These are phyloP conservation scores for Rallus crepitans DNA, from an alignment of 2,797 vertebrate species.

Conservation along the genomic window DNA sequence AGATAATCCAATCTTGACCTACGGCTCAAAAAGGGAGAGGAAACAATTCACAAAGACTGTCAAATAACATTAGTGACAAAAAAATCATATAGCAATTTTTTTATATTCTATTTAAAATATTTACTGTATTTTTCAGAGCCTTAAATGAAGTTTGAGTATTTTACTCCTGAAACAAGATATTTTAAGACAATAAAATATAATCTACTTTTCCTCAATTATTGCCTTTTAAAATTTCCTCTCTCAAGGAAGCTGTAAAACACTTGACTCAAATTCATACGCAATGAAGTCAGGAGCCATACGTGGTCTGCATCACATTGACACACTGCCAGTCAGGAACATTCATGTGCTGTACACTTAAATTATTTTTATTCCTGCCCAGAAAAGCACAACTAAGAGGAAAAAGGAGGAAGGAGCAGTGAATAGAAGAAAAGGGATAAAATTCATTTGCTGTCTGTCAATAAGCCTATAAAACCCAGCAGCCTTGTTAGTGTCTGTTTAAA, in stretches of 20 bases:
- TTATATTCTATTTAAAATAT: not conserved
- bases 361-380: not conserved
- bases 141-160: not conserved
- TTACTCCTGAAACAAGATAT: not conserved
- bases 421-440: not conserved
- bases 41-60: not conserved
- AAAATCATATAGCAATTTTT: not conserved
- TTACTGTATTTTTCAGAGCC: not conserved
- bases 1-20: not conserved
- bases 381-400: not conserved
- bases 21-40: not conserved
- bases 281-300: not conserved
- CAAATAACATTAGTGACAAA: not conserved
- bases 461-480: not conserved
- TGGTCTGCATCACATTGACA: not conserved
- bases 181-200: not conserved
- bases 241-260: not conserved
- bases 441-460: constrained; percentile 42
- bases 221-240: not conserved
- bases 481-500: not conserved
- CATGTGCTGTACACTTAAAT: not conserved
- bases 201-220: not conserved
- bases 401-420: not conserved
- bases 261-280: not conserved
- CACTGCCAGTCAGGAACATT: not conserved